Percentiles rank a stretch among this genome's conserved stretches.
Conservation (phyloP, 2,888 invertebrate species). For the Perizoma affinitatum region DNA sequence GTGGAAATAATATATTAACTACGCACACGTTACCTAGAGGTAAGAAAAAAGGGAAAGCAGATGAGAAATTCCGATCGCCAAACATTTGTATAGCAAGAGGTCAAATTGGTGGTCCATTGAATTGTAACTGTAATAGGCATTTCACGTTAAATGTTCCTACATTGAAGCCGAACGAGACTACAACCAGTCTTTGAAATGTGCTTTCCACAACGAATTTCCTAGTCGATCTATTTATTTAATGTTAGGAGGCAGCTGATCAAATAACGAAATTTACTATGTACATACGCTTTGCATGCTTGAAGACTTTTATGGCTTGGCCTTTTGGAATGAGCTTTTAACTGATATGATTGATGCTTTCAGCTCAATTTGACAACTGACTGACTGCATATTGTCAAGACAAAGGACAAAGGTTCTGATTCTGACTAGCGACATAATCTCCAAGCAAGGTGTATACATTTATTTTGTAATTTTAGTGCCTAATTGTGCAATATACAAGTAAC, state of each 20-base stretch:
- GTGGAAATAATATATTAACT: constrained; percentile 44
- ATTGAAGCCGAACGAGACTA: constrained; percentile 66
- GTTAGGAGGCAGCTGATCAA: constrained; percentile 36
- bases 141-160: constrained; percentile 74
- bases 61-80: constrained; percentile 70
- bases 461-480: too few species aligned
- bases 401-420: too few species aligned
- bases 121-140: constrained; percentile 76
- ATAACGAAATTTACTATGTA: constrained; percentile 37
- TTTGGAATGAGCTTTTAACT: neutral
- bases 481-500: too few species aligned
- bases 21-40: constrained; percentile 59
- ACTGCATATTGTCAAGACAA: neutral
- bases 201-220: constrained; percentile 56
- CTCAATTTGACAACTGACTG: constrained; percentile 22
- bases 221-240: constrained; percentile 65
- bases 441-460: too few species aligned
- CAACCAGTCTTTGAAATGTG: constrained; percentile 64
- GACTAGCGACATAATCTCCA: too few species aligned
- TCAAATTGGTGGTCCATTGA: constrained; percentile 66
- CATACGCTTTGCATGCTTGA: constrained; percentile 18
- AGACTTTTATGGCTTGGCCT: neutral
- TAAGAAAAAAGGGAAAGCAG: constrained; percentile 54
- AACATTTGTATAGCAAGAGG: constrained; percentile 74
- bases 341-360: constrained; percentile 18